Evolutionary conservation across 2,888 invertebrate species (phyloP).

Genomic region (Drosophila paucipuncta): DNA sequence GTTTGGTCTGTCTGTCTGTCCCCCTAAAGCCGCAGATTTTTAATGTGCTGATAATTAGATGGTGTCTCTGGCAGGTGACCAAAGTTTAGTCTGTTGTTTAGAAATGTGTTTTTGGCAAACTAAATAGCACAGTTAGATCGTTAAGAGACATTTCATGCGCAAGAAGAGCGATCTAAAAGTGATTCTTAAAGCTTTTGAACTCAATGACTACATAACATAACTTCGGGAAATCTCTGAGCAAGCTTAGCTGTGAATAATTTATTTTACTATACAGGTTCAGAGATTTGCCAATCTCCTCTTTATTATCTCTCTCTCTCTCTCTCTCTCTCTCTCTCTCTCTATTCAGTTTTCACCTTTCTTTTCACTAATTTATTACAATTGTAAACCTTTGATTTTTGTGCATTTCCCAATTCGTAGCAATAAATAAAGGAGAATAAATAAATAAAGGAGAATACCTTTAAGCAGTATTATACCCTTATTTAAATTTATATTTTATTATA

Average conservation of each 20-base stretch:
- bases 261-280: not conserved
- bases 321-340: not conserved
- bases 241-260: not conserved
- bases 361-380: not conserved
- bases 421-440: no score
- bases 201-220: not conserved
- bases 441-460: no score
- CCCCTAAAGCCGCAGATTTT: slow-evolving; percentile 9
- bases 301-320: not conserved
- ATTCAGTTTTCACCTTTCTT: not conserved
- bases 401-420: not conserved
- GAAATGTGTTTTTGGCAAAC: slow-evolving; percentile 34
- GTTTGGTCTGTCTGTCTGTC: slow-evolving; percentile 1
- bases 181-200: not conserved
- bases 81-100: slow-evolving; percentile 11
- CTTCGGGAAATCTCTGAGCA: not conserved
- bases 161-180: not conserved
- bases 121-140: slow-evolving; percentile 39
- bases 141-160: slow-evolving; percentile 18
- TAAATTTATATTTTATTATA: not conserved
- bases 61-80: slow-evolving; percentile 38
- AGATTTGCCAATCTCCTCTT: not conserved
- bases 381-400: not conserved
- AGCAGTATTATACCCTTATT: not conserved
- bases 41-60: slow-evolving; percentile 43